Evolutionary conservation across 2,113 vertebrate species (phyloP).

Genomic region (rat (Rattus norvegicus)): GRCr8 NC_086036.1:21111501-21112000

Average conservation of each 20-base stretch:
- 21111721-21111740: not conserved
- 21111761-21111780: not conserved
- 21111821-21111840: not conserved
- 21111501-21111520: not conserved
- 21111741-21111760: conserved; percentile 15
- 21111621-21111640: conserved; percentile 28
- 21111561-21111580: conserved; percentile 55
- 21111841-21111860: not conserved
- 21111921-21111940: not conserved
- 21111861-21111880: not conserved
- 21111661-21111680: not conserved
- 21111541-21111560: conserved; percentile 60
- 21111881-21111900: not conserved
- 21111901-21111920: not conserved
- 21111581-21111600: not conserved
- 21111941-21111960: no score
- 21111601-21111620: not conserved
- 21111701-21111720: not conserved
- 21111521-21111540: conserved; percentile 66
- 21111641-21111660: conserved; percentile 43
- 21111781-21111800: not conserved
- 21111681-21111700: conserved; percentile 14
- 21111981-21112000: not conserved
- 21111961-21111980: not conserved
- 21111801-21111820: not conserved